Evolutionary conservation across 2,113 vertebrate species (phyloP), one percentile per base, ranked within the genome.

Genomic region (Mesembrinibis cayennensis): DNA sequence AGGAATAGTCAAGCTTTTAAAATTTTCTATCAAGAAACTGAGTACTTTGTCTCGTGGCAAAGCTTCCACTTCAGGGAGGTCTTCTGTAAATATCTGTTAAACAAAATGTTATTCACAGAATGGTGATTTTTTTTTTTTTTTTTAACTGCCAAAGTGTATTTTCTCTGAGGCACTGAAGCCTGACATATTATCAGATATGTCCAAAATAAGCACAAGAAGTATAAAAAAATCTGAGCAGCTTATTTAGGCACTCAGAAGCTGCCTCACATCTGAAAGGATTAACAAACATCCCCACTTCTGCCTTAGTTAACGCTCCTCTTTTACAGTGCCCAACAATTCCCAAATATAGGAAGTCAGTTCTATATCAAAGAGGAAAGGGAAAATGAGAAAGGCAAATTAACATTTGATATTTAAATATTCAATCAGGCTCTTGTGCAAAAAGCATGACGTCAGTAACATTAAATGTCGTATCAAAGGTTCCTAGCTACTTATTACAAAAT

Each of bases 1-100:
- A 5, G 99, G 99, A 96, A 99, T 96, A 93, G 99, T 98, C 71
- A 99, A 98, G 91, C 99, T 98, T 96, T 99, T 99, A 83, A 99
- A 99, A 81, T 99, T 99, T 86, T 99, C 99, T 94, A 98, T 98
- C 97, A 99, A 98, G 98, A 99, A 99, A 96, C 95, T 96, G 45
- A 99, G 98, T 87, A 99, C 99, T 86, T 98, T 98, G 91, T 99
- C 98, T 79, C 99, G 97, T 38, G 99, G 99, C 50, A 99, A 95
- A 29, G 98, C 98, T 97, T 99, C 99, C 87, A 99, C 99, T 96
- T 99, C 99, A 2, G 98, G 98, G 40, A 99, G 98, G 95, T 99
- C 99, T 98, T 99, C 99, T 2, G 99, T 99, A 95, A 99, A 99
- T 96, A 99, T 99, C 99, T 99, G 97, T 88, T 59, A 87, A 95